Evolutionary conservation across 2,888 invertebrate species (phyloP), one percentile per base, ranked within the genome.

Genomic region (Melanchra persicariae): DNA sequence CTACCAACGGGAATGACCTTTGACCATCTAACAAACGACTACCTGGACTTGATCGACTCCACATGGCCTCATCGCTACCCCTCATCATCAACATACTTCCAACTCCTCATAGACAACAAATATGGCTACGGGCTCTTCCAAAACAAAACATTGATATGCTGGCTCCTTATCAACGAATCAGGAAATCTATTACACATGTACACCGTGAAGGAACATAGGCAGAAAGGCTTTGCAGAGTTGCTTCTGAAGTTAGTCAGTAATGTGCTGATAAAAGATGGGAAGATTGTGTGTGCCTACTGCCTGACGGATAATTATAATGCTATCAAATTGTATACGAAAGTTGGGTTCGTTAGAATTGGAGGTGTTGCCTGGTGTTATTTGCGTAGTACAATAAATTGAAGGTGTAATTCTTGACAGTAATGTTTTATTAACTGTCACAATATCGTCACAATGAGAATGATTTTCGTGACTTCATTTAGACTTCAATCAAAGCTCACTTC

Each of bases 171-270:
- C 12, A 91, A 89, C 34, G 92, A 93, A 83, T 85, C 81, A 57
- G 94, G 94, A 1, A 86, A 88, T 2, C 79, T 93, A 1, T 83
- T 88, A 0, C 93, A 94, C 70, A 74, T 93, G 15, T 93, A 88
- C 52, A 93, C 92, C 0, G 22, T 92, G 30, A 89, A 91, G 73
- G 80, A 87, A 2, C 85, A 93, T 4, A 91, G 94, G 72, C 87
- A 87, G 24, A 91, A 90, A 69, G 93, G 93, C 0, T 93, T 92
- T 55, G 93, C 88, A 0, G 89, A 89, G 60, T 54, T 91, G 30
- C 74, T 92, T 1, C 45, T 91, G 1, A 93, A 92, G 77, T 49
- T 91, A 0, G 86, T 91, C 8, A 84, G 87, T 12, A 91, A 94
- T 69, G 76, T 87, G 6, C 61, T 90, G 22, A 75, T 92, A 30